Conservation (phyloP, 2,113 vertebrate genomes). For the Penelope pileata region DNA sequence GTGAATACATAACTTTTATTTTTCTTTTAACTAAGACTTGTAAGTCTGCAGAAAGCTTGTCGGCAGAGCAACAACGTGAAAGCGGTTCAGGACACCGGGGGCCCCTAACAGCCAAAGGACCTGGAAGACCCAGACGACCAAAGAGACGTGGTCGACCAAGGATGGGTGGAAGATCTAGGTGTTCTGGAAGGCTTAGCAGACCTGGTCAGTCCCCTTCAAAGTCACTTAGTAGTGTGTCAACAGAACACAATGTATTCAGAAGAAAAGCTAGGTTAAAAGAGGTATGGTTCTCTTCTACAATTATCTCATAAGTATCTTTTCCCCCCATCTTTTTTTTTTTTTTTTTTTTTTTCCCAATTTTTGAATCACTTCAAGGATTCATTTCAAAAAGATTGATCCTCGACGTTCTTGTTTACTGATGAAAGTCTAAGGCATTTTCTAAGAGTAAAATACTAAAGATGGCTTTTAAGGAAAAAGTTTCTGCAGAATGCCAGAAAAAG, state of each 20-base stretch:
- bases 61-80: slow-evolving; percentile 37
- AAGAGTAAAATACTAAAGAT: background rate
- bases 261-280: slow-evolving; percentile 84
- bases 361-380: background rate
- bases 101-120: slow-evolving; percentile 68
- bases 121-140: slow-evolving; percentile 68
- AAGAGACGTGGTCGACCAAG: slow-evolving; percentile 62
- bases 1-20: background rate
- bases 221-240: slow-evolving; percentile 50
- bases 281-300: slow-evolving; percentile 72
- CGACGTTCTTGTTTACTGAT: background rate
- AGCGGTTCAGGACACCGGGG: background rate
- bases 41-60: background rate
- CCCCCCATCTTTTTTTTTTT: background rate
- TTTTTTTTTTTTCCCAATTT: background rate
- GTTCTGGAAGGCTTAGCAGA: slow-evolving; percentile 68
- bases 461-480: background rate
- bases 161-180: slow-evolving; percentile 45
- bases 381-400: background rate
- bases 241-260: slow-evolving; percentile 74
- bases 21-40: slow-evolving; percentile 41
- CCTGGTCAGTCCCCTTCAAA: slow-evolving; percentile 70
- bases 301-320: background rate
- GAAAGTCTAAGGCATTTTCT: background rate
- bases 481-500: background rate